Evolutionary conservation across 2,888 invertebrate species (phyloP), one percentile per base, ranked within the genome.

Genomic region (Operophtera brumata): DNA sequence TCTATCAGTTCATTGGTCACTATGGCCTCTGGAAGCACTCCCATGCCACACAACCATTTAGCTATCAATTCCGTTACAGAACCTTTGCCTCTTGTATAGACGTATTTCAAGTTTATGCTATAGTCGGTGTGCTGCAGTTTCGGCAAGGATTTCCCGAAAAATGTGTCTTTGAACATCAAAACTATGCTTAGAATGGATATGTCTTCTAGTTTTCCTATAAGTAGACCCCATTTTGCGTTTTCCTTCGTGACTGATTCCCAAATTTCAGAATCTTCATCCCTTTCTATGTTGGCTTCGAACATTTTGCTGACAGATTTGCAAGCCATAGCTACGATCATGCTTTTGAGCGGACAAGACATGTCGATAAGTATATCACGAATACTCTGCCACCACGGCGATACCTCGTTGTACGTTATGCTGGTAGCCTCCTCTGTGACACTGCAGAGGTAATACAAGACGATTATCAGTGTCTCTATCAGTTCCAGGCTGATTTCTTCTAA

Each of bases 181-280:
- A 96, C 92, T 65, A 94, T 91, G 85, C 94, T 94, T 10, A 97
- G 89, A 48, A 96, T 92, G 2, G 97, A 93, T 59, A 97, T 92
- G 77, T 98, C 97, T 79, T 98, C 97, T 41, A 98, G 90, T 87
- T 97, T 97, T 48, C 95, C 96, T 36, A 96, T 94, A 1, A 98
- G 86, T 43, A 96, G 86, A 11, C 95, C 94, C 96, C 98, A 98
- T 74, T 95, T 94, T 37, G 96, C 95, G 68, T 94, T 93, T 75
- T 98, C 98, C 64, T 95, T 93, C 1, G 96, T 95, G 47, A 97
- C 93, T 47, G 94, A 93, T 77, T 96, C 96, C 96, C 96, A 97
- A 39, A 92, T 85, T 43, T 91, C 93, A 2, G 49, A 35, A 14
- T 65, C 64, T 28, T 91, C 92, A 25, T 93, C 93, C 25, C 85